These are phyloP conservation scores for Choreutis nemorana DNA, from an alignment of 2,888 invertebrate genomes.

Conservation along the genomic window DNA sequence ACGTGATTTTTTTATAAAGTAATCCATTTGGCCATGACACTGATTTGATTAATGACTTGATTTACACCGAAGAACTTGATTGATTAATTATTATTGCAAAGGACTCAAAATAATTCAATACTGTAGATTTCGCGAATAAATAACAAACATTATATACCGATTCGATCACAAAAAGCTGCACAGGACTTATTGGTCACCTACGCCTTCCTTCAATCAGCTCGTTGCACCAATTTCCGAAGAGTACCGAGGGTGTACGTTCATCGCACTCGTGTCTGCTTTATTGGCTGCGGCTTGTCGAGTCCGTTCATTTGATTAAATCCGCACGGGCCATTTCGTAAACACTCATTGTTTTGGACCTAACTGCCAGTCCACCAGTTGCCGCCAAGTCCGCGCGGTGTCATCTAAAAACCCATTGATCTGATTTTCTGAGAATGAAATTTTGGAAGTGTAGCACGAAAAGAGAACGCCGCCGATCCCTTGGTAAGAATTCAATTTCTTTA, in stretches of 20 bases:
- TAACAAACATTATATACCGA: too few relatives aligned
- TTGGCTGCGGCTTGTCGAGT: slow-evolving; percentile 27
- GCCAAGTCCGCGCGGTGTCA: slow-evolving; percentile 39
- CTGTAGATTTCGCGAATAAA: too few relatives aligned
- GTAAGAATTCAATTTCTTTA: slow-evolving; percentile 22
- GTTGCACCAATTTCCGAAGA: slow-evolving; percentile 25
- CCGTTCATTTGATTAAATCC: slow-evolving; percentile 46
- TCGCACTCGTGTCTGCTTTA: slow-evolving; percentile 42
- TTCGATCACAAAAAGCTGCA: too few relatives aligned
- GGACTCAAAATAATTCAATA: too few relatives aligned
- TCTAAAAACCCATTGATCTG: slow-evolving; percentile 24
- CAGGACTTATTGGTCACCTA: too few relatives aligned
- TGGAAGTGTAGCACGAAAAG: slow-evolving; percentile 50
- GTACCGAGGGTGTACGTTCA: slow-evolving; percentile 40
- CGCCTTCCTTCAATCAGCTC: slow-evolving; percentile 38
- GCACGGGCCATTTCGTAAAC: slow-evolving; percentile 56
- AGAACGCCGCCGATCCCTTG: slow-evolving; percentile 30
- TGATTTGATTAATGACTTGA: too few relatives aligned
- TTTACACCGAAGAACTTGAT: too few relatives aligned
- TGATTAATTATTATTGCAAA: too few relatives aligned
- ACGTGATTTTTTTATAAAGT: too few relatives aligned
- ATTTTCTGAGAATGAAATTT: slow-evolving; percentile 42
- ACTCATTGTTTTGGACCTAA: slow-evolving; percentile 56
- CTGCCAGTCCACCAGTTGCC: slow-evolving; percentile 49
- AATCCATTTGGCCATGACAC: too few relatives aligned